Percentiles rank a stretch among this genome's conserved stretches.
Conservation (phyloP, 2,888 invertebrate species). For the Desoria tigrina region DNA sequence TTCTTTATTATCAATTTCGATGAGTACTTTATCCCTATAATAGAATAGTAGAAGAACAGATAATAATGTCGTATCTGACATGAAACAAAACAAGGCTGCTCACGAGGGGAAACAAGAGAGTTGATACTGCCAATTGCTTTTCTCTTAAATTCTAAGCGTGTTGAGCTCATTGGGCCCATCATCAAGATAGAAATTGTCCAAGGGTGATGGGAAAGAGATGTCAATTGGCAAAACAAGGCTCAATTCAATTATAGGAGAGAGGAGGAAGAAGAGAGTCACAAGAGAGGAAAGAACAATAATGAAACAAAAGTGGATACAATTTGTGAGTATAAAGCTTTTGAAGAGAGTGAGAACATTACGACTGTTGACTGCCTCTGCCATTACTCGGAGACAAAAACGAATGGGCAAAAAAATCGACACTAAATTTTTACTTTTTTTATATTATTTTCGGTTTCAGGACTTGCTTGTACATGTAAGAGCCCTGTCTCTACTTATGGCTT, state of each 20-base stretch:
- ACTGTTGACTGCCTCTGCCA: not conserved
- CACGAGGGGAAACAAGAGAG: too few relatives aligned
- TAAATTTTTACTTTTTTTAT: not conserved
- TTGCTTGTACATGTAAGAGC: not conserved
- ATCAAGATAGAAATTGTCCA: too few relatives aligned
- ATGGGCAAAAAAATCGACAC: not conserved
- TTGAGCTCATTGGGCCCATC: too few relatives aligned
- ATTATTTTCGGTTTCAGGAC: not conserved
- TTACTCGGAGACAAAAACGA: not conserved
- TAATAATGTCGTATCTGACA: too few relatives aligned
- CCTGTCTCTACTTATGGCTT: not conserved
- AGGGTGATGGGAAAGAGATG: slow-evolving; percentile 11
- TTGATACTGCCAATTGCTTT: too few relatives aligned
- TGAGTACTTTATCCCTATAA: too few relatives aligned
- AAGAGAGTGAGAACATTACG: not conserved
- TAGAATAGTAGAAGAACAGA: too few relatives aligned
- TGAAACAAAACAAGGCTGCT: too few relatives aligned
- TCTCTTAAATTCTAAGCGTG: too few relatives aligned
- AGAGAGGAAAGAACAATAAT: slow-evolving; percentile 1
- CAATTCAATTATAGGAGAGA: slow-evolving; percentile 20
- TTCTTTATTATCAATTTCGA: too few relatives aligned
- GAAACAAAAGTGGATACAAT: slow-evolving; percentile 14
- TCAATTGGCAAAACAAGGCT: slow-evolving; percentile 19
- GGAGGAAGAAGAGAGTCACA: not conserved
- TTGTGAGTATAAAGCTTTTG: slow-evolving; percentile 5